A percentile compares a stretch with the other conserved stretches of the same genome.
These are phyloP conservation scores for Synchiropus splendidus DNA, from an alignment of 2,113 vertebrate genomes.

Conservation along the genomic window DNA sequence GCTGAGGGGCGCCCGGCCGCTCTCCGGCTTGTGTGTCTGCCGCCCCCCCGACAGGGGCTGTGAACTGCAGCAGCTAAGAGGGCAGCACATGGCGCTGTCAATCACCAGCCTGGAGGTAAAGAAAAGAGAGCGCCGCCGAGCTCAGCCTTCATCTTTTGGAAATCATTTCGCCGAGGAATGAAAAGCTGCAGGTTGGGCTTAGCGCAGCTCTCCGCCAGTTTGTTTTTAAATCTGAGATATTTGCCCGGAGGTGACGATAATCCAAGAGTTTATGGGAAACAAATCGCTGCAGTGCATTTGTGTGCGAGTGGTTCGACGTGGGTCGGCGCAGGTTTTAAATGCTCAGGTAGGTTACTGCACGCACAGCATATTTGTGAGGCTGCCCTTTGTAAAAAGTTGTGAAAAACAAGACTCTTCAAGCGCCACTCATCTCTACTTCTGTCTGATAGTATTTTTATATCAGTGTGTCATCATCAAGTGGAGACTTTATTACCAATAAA, in stretches of 20 bases:
- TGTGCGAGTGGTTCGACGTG: slow-evolving; percentile 7
- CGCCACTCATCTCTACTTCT: no score
- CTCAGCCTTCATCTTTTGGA: slow-evolving; percentile 47
- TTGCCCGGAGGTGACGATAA: slow-evolving; percentile 23
- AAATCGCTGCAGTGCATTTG: slow-evolving; percentile 11
- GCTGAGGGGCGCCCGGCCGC: slow-evolving; percentile 39
- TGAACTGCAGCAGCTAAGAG: slow-evolving; percentile 46
- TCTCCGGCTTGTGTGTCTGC: slow-evolving; percentile 53
- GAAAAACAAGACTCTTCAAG: no score
- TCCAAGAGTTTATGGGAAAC: slow-evolving; percentile 14
- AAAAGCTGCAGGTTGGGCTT: slow-evolving; percentile 28
- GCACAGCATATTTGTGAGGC: no score
- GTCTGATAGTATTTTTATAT: no score
- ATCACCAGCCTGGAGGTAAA: slow-evolving; percentile 51
- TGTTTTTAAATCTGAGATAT: slow-evolving; percentile 19
- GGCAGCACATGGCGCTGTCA: slow-evolving; percentile 61
- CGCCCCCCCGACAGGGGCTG: slow-evolving; percentile 53
- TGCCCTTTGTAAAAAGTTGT: background rate
- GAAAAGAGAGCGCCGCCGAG: slow-evolving; percentile 28
- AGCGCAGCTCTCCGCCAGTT: slow-evolving; percentile 18
- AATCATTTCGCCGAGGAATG: slow-evolving; percentile 37
- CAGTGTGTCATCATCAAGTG: no score
- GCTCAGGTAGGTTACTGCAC: no score
- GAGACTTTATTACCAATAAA: no score
- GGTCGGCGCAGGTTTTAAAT: slow-evolving; percentile 1